phyloP scores from a whole-genome alignment of 2,797 vertebrate species.

The Ceryle rudis region DNA sequence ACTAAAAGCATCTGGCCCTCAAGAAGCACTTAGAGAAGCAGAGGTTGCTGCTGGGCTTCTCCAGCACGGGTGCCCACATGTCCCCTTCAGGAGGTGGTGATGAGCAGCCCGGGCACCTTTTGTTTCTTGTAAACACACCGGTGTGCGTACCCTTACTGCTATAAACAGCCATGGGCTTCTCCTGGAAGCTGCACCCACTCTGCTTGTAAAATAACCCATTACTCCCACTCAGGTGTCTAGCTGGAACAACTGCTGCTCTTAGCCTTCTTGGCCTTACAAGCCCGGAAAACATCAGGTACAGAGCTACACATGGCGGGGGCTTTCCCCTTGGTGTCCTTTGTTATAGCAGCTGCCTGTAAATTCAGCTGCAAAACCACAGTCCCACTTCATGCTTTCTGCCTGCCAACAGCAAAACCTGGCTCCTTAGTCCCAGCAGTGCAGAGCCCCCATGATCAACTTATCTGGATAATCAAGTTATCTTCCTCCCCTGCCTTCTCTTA shows the following conservation, averaged over 20 bases:
- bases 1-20: not conserved
- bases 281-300: not conserved
- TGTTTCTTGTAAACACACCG: not conserved
- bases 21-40: not conserved
- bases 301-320: accelerated
- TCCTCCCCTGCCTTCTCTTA: not conserved
- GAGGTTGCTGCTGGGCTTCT: not conserved
- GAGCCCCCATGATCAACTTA: not conserved
- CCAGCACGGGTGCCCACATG: accelerated
- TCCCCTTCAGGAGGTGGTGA: not conserved
- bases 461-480: not conserved
- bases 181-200: not conserved
- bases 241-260: not conserved
- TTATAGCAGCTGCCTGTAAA: not conserved
- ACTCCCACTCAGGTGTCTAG: not conserved
- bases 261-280: not conserved
- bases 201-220: not conserved
- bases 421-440: not conserved
- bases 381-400: not conserved
- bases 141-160: accelerated
- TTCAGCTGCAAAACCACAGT: not conserved
- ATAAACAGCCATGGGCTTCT: not conserved
- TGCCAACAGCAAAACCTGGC: not conserved
- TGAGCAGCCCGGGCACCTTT: not conserved
- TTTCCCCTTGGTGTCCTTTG: not conserved